phyloP scores from a whole-genome alignment of 2,888 invertebrate genomes.

The Halictus quadricinctus region DNA sequence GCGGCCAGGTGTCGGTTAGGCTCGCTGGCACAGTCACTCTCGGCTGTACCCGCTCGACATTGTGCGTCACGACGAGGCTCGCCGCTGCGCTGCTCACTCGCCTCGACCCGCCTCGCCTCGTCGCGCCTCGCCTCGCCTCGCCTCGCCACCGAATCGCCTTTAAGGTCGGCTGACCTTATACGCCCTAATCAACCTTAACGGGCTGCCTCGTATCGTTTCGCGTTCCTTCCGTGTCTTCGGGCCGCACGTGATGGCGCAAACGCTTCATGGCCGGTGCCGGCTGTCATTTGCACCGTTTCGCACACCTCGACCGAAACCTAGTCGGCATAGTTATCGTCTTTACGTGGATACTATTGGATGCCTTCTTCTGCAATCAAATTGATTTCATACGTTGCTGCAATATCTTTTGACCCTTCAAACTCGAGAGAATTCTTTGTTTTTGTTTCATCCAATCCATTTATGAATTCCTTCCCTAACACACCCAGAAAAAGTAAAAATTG shows the following conservation, averaged over 20 bases:
- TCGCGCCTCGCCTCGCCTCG: slow-evolving; percentile 52
- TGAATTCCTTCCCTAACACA: no score
- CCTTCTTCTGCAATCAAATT: no score
- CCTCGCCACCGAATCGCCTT: slow-evolving; percentile 66
- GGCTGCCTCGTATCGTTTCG: slow-evolving; percentile 48
- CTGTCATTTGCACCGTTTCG: background rate
- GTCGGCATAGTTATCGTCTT: no score
- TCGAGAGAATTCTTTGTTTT: no score
- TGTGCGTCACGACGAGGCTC: slow-evolving; percentile 71
- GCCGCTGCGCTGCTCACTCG: background rate
- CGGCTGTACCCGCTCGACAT: slow-evolving; percentile 63
- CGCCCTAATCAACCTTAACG: slow-evolving; percentile 65
- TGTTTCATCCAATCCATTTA: no score
- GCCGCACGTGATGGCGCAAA: slow-evolving; percentile 43
- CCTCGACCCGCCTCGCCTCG: slow-evolving; percentile 57
- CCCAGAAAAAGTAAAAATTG: no score
- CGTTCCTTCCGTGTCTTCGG: slow-evolving; percentile 64
- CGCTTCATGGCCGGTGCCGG: slow-evolving; percentile 49
- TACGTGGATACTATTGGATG: no score
- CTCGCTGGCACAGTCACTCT: slow-evolving; percentile 52
- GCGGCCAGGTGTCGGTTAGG: slow-evolving; percentile 73
- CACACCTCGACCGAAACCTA: background rate
- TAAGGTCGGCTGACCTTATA: slow-evolving; percentile 68
- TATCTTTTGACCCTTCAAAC: no score
- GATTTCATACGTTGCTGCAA: no score